Conservation (phyloP, 2,113 vertebrate genomes). For the Cheirogaleus medius region DNA sequence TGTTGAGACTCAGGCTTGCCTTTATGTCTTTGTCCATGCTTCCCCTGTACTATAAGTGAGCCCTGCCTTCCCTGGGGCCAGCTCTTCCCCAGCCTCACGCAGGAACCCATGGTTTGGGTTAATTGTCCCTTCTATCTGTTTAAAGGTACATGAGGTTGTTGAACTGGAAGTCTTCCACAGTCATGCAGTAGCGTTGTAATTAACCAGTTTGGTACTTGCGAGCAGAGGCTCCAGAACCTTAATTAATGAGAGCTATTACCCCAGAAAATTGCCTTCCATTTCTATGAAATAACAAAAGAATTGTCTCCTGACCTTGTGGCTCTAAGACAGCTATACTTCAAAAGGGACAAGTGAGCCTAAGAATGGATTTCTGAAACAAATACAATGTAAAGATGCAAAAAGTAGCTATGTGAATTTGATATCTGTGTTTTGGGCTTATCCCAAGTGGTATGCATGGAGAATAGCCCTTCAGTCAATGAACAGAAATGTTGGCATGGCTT, state of each 20-base stretch:
- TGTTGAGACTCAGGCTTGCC: not conserved
- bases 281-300: not conserved
- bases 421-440: not conserved
- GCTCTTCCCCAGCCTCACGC: not conserved
- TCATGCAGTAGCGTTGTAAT: not conserved
- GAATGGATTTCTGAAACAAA: slow-evolving; percentile 57
- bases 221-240: not conserved
- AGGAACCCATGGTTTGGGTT: not conserved
- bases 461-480: slow-evolving; percentile 66
- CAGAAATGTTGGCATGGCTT: slow-evolving; percentile 67
- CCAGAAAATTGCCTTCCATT: not conserved
- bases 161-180: not conserved
- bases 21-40: not conserved
- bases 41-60: not conserved
- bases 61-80: not conserved
- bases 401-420: not conserved
- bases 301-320: not conserved
- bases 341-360: not conserved
- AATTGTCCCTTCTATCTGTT: not conserved
- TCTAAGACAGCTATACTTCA: not conserved
- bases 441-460: not conserved
- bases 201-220: not conserved
- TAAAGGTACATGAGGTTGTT: not conserved
- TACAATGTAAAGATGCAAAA: not conserved
- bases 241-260: not conserved